Conservation (phyloP, 2,113 vertebrate species). For the Myotis lucifugus region DNA sequence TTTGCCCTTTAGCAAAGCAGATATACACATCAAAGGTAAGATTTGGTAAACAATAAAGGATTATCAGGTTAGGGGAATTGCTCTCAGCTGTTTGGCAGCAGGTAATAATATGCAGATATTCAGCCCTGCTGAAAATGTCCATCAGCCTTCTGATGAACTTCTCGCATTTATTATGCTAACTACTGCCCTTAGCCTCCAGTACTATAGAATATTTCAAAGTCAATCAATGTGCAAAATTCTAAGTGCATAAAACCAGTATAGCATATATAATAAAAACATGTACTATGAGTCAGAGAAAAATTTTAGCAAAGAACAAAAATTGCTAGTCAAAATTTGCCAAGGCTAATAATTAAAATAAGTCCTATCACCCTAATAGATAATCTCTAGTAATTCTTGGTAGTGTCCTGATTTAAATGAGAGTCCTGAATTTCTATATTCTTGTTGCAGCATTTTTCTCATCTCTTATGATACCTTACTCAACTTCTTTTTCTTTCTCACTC, state of each 20-base stretch:
- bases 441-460: not conserved
- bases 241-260: conserved; percentile 9
- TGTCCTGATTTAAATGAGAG: not conserved
- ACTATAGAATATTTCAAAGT: conserved; percentile 48
- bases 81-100: too few relatives aligned
- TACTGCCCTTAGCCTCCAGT: too few relatives aligned
- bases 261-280: conserved; percentile 49
- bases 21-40: too few relatives aligned
- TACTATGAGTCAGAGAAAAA: not conserved
- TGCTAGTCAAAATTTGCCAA: conserved; percentile 12
- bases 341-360: conserved; percentile 32
- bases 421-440: not conserved
- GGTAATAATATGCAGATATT: too few relatives aligned
- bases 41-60: too few relatives aligned
- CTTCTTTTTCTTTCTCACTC: not conserved
- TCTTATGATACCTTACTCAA: not conserved
- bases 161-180: too few relatives aligned
- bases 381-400: conserved; percentile 15
- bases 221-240: conserved; percentile 43
- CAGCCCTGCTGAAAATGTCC: too few relatives aligned
- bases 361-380: not conserved
- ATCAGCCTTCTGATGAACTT: too few relatives aligned
- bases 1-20: too few relatives aligned
- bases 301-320: not conserved
- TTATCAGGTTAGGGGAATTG: too few relatives aligned